These are phyloP conservation scores for Agriotes lineatus DNA, from an alignment of 2,888 invertebrate genomes.

Conservation along the genomic window DNA sequence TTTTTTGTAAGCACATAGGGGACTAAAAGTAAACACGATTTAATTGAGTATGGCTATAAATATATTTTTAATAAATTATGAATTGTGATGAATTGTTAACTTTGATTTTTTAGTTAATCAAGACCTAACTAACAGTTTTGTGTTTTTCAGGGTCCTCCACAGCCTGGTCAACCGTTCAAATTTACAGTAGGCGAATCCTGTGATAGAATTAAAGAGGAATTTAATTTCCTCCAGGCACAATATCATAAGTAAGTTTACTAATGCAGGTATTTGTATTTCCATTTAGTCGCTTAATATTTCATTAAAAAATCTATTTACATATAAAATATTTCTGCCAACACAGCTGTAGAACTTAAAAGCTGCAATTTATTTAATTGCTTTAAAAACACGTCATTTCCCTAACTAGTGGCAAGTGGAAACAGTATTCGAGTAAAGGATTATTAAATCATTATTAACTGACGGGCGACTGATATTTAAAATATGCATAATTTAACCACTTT, in stretches of 20 bases:
- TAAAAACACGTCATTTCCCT: constrained; percentile 30
- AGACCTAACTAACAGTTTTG: no score
- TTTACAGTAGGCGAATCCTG: constrained; percentile 93
- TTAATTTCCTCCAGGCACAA: constrained; percentile 93
- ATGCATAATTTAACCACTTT: constrained; percentile 35
- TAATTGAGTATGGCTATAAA: no score
- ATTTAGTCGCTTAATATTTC: not conserved
- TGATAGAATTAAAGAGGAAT: constrained; percentile 95
- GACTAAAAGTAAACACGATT: no score
- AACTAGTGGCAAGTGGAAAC: constrained; percentile 19
- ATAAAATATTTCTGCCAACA: not conserved
- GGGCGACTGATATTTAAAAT: constrained; percentile 31
- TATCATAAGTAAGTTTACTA: constrained; percentile 86
- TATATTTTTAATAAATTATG: no score
- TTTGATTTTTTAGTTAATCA: not conserved
- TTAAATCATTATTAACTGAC: constrained; percentile 29
- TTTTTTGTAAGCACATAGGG: no score
- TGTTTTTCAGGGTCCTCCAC: constrained; percentile 83
- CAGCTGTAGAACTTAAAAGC: constrained; percentile 23
- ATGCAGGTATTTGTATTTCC: not conserved
- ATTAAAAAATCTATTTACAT: constrained; percentile 6
- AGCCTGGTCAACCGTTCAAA: constrained; percentile 92
- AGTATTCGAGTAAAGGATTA: constrained; percentile 39
- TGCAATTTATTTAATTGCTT: constrained; percentile 29
- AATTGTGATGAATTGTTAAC: no score